phyloP scores from a whole-genome alignment of 64 coral and sea anemone species.

The Pocillopora verrucosa region DNA sequence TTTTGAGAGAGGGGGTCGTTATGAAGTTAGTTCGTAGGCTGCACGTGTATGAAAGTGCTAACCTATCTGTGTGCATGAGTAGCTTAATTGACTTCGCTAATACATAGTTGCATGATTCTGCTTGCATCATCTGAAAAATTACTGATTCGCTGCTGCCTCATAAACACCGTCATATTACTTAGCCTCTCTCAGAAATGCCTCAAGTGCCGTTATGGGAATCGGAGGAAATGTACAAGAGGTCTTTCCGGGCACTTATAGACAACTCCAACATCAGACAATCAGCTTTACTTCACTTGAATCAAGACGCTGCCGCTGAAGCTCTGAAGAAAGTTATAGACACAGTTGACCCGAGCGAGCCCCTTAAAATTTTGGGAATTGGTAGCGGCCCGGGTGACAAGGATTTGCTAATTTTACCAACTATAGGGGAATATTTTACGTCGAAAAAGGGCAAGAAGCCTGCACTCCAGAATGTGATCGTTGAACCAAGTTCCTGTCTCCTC shows the following conservation, averaged over 20 bases:
- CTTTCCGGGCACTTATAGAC: background rate
- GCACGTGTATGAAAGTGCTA: no score
- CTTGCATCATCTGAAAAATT: no score
- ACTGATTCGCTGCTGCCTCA: no score
- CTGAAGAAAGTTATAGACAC: background rate
- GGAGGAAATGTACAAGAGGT: background rate
- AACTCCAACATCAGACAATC: background rate
- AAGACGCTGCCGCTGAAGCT: background rate
- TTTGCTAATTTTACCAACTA: background rate
- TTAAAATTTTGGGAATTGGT: background rate
- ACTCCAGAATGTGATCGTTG: background rate
- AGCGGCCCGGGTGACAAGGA: background rate
- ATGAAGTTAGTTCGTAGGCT: no score
- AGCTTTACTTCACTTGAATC: background rate
- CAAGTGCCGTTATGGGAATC: background rate
- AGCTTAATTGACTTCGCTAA: no score
- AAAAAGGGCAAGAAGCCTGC: background rate
- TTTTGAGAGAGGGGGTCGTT: no score
- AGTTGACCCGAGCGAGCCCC: background rate
- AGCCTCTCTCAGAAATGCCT: background rate
- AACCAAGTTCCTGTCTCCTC: background rate
- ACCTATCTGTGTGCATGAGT: no score
- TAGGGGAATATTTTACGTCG: background rate
- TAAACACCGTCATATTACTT: background rate
- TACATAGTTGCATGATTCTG: no score